Evolutionary conservation across 2,113 vertebrate genomes (phyloP).

Genomic region (Epinephelus moara): DNA sequence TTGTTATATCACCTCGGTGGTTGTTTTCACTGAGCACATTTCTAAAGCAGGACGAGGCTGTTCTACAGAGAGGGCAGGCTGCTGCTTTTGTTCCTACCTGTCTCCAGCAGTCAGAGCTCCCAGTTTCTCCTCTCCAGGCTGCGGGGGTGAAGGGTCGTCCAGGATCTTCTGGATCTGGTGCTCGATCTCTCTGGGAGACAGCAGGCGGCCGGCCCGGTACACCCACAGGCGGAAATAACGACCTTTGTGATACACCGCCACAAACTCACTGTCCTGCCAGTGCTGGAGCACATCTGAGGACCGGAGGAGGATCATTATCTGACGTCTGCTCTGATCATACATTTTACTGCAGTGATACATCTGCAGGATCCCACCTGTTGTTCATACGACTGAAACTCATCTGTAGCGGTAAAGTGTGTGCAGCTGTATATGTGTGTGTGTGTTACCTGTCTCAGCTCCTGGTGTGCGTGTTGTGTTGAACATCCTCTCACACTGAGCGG

Average conservation of each 20-base stretch:
- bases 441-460: conserved; percentile 84
- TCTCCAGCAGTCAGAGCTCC: conserved; percentile 89
- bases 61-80: too few species aligned
- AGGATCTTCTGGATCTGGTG: conserved; percentile 90
- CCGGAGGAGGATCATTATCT: rapidly evolving
- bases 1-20: too few species aligned
- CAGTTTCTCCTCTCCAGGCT: conserved; percentile 88
- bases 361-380: not conserved
- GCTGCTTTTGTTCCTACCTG: conserved; percentile 75
- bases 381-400: not conserved
- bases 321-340: not conserved
- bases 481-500: conserved; percentile 88
- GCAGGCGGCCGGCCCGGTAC: conserved; percentile 85
- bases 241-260: conserved; percentile 89
- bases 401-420: not conserved
- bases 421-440: not conserved
- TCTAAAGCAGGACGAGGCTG: too few species aligned
- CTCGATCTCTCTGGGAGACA: conserved; percentile 88
- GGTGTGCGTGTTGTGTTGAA: conserved; percentile 89
- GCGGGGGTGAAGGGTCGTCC: conserved; percentile 83
- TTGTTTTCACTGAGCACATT: too few species aligned
- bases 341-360: not conserved
- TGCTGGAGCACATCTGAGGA: conserved; percentile 87
- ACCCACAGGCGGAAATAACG: conserved; percentile 89
- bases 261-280: conserved; percentile 87